Conservation (phyloP, 2,888 invertebrate genomes). For the Eubasilissa splendida region DNA sequence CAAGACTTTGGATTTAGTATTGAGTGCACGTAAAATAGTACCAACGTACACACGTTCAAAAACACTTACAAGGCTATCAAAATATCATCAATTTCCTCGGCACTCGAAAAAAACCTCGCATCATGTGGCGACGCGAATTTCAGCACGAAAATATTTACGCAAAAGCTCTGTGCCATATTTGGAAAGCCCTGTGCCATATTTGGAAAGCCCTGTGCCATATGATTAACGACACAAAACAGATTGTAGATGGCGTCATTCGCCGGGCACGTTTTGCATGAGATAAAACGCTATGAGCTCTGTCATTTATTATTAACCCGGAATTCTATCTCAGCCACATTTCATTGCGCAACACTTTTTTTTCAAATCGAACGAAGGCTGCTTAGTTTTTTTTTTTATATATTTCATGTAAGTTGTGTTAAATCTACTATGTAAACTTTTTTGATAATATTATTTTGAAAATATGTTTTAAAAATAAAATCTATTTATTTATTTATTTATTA, state of each 20-base stretch:
- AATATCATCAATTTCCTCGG: slow-evolving; percentile 26
- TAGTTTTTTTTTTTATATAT: background rate
- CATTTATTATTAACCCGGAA: slow-evolving; percentile 51
- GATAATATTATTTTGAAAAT: too few species aligned
- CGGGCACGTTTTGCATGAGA: slow-evolving; percentile 52
- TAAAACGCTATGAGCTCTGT: slow-evolving; percentile 49
- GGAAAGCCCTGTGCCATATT: slow-evolving; percentile 17
- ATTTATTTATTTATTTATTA: too few species aligned
- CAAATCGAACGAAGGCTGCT: background rate
- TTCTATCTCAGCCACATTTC: slow-evolving; percentile 29
- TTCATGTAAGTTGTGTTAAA: too few species aligned
- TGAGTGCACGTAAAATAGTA: slow-evolving; percentile 28
- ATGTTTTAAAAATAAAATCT: too few species aligned
- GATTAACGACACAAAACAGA: slow-evolving; percentile 54
- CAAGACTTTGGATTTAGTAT: background rate
- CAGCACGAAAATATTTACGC: slow-evolving; percentile 32
- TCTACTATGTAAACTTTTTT: too few species aligned
- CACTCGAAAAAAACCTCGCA: slow-evolving; percentile 15
- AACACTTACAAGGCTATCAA: slow-evolving; percentile 29
- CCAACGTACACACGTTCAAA: slow-evolving; percentile 13
- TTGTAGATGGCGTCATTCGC: slow-evolving; percentile 48
- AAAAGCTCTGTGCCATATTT: background rate
- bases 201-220: slow-evolving; percentile 32
- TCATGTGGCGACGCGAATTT: slow-evolving; percentile 33
- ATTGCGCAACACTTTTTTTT: slow-evolving; percentile 37